Percentiles rank a stretch among this genome's conserved stretches.
phyloP scores from a whole-genome alignment of 2,888 invertebrate species.

The Argynnis bischoffii region DNA sequence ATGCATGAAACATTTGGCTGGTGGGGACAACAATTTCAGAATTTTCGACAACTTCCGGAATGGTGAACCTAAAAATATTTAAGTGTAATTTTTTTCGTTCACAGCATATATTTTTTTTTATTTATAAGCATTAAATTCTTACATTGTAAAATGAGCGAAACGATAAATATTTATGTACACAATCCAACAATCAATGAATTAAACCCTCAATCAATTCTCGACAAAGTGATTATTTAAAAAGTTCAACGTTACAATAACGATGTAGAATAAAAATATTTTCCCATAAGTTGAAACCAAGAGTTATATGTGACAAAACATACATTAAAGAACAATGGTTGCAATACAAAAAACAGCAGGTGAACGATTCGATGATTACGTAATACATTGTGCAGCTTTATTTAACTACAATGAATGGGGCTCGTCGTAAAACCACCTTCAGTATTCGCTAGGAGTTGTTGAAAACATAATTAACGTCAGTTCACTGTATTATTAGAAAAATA shows the following conservation, averaged over 20 bases:
- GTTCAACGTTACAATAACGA: background rate
- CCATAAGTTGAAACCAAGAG: slow-evolving; percentile 36
- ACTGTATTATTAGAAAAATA: background rate
- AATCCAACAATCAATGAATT: too few species aligned
- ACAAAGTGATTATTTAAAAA: background rate
- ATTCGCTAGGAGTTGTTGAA: background rate
- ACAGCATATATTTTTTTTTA: too few species aligned
- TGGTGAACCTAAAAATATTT: too few species aligned
- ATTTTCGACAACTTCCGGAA: too few species aligned
- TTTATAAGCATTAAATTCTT: too few species aligned
- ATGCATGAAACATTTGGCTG: background rate
- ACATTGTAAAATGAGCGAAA: too few species aligned
- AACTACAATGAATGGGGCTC: slow-evolving; percentile 24
- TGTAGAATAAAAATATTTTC: slow-evolving; percentile 28
- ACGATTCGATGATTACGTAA: slow-evolving; percentile 32
- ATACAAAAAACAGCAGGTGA: slow-evolving; percentile 43
- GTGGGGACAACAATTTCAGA: slow-evolving; percentile 2
- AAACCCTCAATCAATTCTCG: background rate
- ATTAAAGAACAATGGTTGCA: slow-evolving; percentile 43
- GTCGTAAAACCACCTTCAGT: background rate
- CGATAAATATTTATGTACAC: too few species aligned
- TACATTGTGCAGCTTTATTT: slow-evolving; percentile 37
- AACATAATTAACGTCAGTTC: background rate
- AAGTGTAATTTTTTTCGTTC: too few species aligned
- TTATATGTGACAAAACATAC: slow-evolving; percentile 39